Conservation (phyloP, 2,113 vertebrate genomes). For the Myotis brandtii region DNA sequence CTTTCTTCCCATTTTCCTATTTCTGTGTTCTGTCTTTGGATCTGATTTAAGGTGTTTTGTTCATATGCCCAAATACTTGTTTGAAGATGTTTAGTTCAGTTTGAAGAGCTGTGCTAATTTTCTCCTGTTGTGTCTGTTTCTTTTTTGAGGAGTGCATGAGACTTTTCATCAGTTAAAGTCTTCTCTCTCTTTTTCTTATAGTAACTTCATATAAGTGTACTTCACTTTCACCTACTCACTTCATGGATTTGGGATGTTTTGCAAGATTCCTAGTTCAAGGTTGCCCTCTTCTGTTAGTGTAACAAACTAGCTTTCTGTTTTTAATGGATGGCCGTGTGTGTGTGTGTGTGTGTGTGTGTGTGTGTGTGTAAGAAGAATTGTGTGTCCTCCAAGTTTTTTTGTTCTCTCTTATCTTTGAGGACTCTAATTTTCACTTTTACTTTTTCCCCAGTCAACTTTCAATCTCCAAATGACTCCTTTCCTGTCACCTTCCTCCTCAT, state of each 20-base stretch:
- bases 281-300: constrained; percentile 38
- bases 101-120: background rate
- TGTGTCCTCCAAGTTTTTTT: background rate
- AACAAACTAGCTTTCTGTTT: background rate
- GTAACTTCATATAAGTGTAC: background rate
- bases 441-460: background rate
- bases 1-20: background rate
- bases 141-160: background rate
- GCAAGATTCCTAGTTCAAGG: background rate
- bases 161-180: background rate
- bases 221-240: background rate
- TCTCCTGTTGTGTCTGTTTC: background rate
- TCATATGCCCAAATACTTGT: background rate
- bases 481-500: background rate
- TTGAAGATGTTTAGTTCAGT: background rate
- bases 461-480: background rate
- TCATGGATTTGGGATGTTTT: background rate
- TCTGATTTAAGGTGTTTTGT: background rate
- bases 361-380: background rate
- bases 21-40: constrained; percentile 17
- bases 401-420: background rate
- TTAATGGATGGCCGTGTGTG: background rate
- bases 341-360: background rate
- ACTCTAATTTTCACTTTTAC: background rate
- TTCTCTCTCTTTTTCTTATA: background rate